Evolutionary conservation across 2,113 vertebrate species (phyloP).

Genomic region (Malurus alboscapulatus): DNA sequence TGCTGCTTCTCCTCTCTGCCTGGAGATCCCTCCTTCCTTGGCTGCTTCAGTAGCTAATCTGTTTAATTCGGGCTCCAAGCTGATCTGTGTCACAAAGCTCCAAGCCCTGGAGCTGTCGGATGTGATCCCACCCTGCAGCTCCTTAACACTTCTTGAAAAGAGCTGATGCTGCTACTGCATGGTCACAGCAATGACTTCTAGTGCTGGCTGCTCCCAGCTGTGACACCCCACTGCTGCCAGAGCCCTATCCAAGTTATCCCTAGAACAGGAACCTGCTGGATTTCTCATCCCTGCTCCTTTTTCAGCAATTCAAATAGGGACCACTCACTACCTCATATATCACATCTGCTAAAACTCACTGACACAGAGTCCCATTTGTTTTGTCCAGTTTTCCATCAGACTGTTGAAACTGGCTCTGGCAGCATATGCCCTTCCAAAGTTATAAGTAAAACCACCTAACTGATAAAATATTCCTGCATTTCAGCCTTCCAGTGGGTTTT

Average conservation of each 20-base stretch:
- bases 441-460: not conserved
- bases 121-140: fast-evolving
- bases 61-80: not conserved
- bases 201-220: not conserved
- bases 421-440: not conserved
- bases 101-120: not conserved
- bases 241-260: not conserved
- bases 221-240: not conserved
- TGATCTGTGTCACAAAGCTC: not conserved
- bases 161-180: fast-evolving
- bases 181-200: no score
- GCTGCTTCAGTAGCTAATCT: not conserved
- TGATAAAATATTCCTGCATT: not conserved
- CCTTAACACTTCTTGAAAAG: fast-evolving
- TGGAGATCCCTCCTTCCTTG: not conserved
- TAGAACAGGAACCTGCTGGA: not conserved
- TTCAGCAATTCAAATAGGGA: not conserved
- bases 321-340: fast-evolving
- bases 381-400: not conserved
- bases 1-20: not conserved
- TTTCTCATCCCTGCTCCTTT: not conserved
- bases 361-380: not conserved
- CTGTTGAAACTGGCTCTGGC: not conserved
- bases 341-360: not conserved
- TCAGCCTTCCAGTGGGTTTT: not conserved